phyloP scores from a whole-genome alignment of 2,113 vertebrate genomes.

The Girardinichthys multiradiatus region DNA sequence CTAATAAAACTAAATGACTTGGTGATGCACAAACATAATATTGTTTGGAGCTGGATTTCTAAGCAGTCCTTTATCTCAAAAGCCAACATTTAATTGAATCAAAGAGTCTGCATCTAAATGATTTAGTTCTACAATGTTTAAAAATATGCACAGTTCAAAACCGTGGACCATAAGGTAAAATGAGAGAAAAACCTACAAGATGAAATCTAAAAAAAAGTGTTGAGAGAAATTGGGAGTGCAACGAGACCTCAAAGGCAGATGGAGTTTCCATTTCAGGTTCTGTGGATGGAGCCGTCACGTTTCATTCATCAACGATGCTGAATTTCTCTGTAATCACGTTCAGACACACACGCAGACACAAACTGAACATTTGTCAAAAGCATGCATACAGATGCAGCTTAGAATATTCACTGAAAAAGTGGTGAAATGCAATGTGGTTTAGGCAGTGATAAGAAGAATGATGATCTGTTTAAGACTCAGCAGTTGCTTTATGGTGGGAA shows the following conservation, averaged over 20 bases:
- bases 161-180: conserved; percentile 30
- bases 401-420: not conserved
- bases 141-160: conserved; percentile 8
- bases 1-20: no score
- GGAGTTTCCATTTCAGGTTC: conserved; percentile 82
- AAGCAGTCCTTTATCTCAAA: not conserved
- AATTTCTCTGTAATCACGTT: conserved; percentile 1
- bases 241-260: conserved; percentile 62
- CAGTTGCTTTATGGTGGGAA: not conserved
- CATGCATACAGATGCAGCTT: not conserved
- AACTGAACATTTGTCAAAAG: not conserved
- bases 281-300: conserved; percentile 52
- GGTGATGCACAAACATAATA: not conserved
- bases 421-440: not conserved
- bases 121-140: not conserved
- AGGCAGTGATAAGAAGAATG: not conserved
- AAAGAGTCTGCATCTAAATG: not conserved
- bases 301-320: conserved; percentile 48
- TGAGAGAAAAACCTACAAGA: conserved; percentile 33
- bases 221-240: conserved; percentile 12
- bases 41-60: not conserved
- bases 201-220: conserved; percentile 36
- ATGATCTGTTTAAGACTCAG: not conserved
- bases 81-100: not conserved
- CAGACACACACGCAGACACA: not conserved